Percentiles rank a stretch among this genome's conserved stretches.
Conservation (phyloP, 2,797 vertebrate species). For the Spondyliosoma cantharus region DNA sequence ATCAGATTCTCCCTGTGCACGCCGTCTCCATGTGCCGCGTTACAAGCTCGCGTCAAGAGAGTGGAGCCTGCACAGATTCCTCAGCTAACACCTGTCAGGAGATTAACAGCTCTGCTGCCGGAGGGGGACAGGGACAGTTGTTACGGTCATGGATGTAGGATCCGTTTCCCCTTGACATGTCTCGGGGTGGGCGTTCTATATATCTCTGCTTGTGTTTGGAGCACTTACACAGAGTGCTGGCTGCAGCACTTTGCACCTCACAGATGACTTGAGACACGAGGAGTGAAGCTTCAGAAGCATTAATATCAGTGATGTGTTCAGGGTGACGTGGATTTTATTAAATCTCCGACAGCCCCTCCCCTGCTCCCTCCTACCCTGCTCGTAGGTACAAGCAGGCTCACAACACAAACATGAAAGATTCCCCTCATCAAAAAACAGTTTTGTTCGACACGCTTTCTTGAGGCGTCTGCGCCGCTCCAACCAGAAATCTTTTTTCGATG, state of each 20-base stretch:
- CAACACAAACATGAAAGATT: neutral
- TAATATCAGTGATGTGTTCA: slow-evolving; percentile 3
- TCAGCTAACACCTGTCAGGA: slow-evolving; percentile 77
- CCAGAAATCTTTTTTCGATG: neutral
- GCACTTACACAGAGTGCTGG: slow-evolving; percentile 19
- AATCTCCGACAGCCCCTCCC: slow-evolving; percentile 19
- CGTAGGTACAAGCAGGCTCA: too few relatives aligned
- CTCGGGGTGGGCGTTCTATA: neutral
- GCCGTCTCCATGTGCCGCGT: slow-evolving; percentile 44
- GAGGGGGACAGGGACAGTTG: slow-evolving; percentile 44
- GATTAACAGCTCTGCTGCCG: slow-evolving; percentile 68
- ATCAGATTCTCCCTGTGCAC: slow-evolving; percentile 36
- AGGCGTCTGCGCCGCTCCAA: neutral
- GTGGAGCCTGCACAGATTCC: slow-evolving; percentile 64
- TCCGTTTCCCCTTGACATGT: slow-evolving; percentile 34
- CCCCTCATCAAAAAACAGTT: neutral
- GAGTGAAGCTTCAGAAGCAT: slow-evolving; percentile 18
- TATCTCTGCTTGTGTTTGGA: slow-evolving; percentile 11
- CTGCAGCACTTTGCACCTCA: slow-evolving; percentile 32
- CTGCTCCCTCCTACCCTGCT: too few relatives aligned
- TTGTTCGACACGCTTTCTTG: neutral
- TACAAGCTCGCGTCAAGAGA: slow-evolving; percentile 60
- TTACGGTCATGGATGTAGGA: slow-evolving; percentile 14
- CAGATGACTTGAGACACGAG: slow-evolving; percentile 55
- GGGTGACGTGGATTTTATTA: slow-evolving; percentile 30